phyloP scores from a whole-genome alignment of 2,888 invertebrate genomes.

The Limnephilus auricula region DNA sequence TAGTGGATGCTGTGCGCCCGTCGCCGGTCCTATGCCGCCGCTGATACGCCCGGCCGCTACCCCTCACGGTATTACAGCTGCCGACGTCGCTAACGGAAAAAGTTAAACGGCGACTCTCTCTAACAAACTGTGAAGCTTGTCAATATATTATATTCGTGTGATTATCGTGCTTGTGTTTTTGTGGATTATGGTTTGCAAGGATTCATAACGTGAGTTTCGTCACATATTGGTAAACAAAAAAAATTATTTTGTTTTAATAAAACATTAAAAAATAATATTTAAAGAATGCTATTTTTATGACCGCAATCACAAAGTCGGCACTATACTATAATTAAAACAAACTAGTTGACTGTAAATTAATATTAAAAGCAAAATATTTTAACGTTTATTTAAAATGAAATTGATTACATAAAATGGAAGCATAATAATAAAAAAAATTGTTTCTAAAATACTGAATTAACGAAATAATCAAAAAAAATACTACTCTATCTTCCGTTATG shows the following conservation, averaged over 20 bases:
- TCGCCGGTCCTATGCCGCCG: conserved; percentile 15
- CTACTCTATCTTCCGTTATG: not conserved
- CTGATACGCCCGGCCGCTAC: not conserved
- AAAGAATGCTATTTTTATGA: not conserved
- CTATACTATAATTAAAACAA: not conserved
- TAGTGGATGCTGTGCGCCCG: conserved; percentile 48
- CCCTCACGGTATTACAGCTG: not conserved
- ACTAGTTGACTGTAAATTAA: not conserved
- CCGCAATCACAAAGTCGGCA: not conserved
- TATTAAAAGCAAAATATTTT: not conserved
- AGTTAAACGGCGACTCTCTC: not conserved
- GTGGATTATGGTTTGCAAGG: not conserved
- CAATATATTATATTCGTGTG: not conserved
- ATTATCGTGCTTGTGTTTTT: not conserved
- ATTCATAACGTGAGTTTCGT: not conserved
- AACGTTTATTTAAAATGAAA: not conserved
- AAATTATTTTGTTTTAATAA: too few species aligned
- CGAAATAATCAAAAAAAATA: not conserved
- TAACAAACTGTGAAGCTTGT: not conserved
- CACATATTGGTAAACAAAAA: not conserved
- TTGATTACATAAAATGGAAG: not conserved
- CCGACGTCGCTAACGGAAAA: not conserved
- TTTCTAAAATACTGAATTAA: not conserved
- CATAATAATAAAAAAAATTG: not conserved
- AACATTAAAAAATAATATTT: not conserved